Evolutionary conservation across 1,140 invertebrate species (phyloP).

Genomic region (Caenorhabditis briggsae): DNA sequence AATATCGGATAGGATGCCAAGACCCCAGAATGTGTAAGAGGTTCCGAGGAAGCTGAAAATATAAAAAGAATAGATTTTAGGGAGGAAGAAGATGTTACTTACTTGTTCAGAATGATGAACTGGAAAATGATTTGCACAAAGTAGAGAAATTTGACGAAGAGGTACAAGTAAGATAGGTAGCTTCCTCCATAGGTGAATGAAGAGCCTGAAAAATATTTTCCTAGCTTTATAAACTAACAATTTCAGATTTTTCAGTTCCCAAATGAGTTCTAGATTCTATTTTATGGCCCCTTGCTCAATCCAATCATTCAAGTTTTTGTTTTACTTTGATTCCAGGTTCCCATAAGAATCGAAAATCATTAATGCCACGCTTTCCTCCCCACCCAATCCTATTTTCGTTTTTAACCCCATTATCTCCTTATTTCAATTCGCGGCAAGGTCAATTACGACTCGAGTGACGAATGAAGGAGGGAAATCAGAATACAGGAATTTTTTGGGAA

Average conservation of each 20-base stretch:
- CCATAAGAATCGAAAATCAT: background rate
- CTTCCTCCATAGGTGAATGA: slow-evolving; percentile 79
- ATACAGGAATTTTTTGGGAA: background rate
- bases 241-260: background rate
- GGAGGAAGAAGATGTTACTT: background rate
- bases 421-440: slow-evolving; percentile 39
- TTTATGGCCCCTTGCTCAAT: background rate
- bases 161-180: slow-evolving; percentile 80
- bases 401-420: slow-evolving; percentile 53
- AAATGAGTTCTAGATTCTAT: background rate
- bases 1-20: slow-evolving; percentile 80
- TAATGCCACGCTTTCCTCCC: background rate
- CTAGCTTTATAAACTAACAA: background rate
- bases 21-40: slow-evolving; percentile 80
- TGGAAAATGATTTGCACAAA: slow-evolving; percentile 79
- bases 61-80: background rate
- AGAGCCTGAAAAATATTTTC: slow-evolving; percentile 67
- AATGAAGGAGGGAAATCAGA: slow-evolving; percentile 29
- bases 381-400: background rate
- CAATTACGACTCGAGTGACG: slow-evolving; percentile 32
- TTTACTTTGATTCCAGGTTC: background rate
- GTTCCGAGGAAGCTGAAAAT: slow-evolving; percentile 79
- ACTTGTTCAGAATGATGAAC: slow-evolving; percentile 79
- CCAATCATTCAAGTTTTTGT: too few relatives aligned
- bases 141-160: slow-evolving; percentile 80